phyloP scores from a whole-genome alignment of 1,140 invertebrate genomes.

The Penaeus chinensis region DNA sequence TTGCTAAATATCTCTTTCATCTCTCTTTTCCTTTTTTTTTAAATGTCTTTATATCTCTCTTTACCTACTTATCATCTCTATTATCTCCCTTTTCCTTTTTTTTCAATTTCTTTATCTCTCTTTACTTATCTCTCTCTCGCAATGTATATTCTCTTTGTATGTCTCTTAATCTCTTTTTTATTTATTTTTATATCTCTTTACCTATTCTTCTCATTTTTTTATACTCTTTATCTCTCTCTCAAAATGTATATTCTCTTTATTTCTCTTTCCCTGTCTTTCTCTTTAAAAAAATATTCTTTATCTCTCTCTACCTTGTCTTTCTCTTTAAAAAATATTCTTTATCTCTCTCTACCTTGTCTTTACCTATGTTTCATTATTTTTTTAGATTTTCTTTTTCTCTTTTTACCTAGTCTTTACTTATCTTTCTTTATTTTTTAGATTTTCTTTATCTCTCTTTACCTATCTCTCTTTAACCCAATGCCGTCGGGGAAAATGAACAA shows the following conservation, averaged over 20 bases:
- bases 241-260: not conserved
- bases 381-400: no score
- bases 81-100: no score
- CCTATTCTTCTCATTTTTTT: not conserved
- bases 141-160: not conserved
- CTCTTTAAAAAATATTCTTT: not conserved
- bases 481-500: no score
- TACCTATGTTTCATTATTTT: no score
- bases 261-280: not conserved
- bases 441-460: not conserved
- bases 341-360: slow-evolving; percentile 5
- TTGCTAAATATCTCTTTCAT: no score
- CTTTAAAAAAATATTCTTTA: not conserved
- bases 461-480: not conserved
- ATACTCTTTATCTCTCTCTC: not conserved
- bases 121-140: not conserved
- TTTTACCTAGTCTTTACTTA: not conserved
- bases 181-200: not conserved
- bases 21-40: no score
- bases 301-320: not conserved
- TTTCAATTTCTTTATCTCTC: not conserved
- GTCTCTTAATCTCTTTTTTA: not conserved
- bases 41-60: no score
- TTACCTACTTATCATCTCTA: not conserved
- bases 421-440: not conserved